phyloP scores from a whole-genome alignment of 2,797 vertebrate genomes.

The Dendrocincla tyrannina region DNA sequence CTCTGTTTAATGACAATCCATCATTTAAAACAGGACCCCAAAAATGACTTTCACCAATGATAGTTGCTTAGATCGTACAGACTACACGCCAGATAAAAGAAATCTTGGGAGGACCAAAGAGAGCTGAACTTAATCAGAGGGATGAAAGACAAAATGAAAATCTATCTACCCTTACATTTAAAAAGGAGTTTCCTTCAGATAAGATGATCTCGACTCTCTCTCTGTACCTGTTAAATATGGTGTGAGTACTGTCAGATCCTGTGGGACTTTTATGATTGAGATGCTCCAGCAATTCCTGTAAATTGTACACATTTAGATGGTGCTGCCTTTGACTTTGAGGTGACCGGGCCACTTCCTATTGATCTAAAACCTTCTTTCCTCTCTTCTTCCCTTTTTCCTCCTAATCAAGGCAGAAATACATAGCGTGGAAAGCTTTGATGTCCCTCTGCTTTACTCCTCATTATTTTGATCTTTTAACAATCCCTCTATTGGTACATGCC shows the following conservation, averaged over 20 bases:
- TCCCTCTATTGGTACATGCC: conserved; percentile 15
- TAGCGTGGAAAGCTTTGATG: conserved; percentile 60
- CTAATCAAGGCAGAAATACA: conserved; percentile 59
- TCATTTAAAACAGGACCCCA: conserved; percentile 48
- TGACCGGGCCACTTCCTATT: conserved; percentile 31
- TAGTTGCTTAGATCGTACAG: conserved; percentile 45
- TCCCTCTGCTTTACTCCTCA: conserved; percentile 42
- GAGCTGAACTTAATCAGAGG: conserved; percentile 50
- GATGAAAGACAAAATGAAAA: conserved; percentile 54
- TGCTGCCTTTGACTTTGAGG: conserved; percentile 40
- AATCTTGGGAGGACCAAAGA: conserved; percentile 48
- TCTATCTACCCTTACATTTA: conserved; percentile 46
- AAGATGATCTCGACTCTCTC: neutral
- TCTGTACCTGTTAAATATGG: conserved; percentile 52
- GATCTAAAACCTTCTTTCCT: conserved; percentile 28
- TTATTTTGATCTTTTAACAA: conserved; percentile 65
- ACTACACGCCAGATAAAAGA: conserved; percentile 55
- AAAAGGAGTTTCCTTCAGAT: conserved; percentile 63
- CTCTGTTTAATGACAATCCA: conserved; percentile 44
- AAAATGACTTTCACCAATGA: conserved; percentile 3
- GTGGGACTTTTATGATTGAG: conserved; percentile 48
- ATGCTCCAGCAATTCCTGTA: conserved; percentile 24
- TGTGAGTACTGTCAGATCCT: conserved; percentile 28
- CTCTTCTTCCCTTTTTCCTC: neutral
- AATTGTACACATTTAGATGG: conserved; percentile 49